phyloP scores from a whole-genome alignment of 2,797 vertebrate species.

The Orientallactaga sibirica region DNA sequence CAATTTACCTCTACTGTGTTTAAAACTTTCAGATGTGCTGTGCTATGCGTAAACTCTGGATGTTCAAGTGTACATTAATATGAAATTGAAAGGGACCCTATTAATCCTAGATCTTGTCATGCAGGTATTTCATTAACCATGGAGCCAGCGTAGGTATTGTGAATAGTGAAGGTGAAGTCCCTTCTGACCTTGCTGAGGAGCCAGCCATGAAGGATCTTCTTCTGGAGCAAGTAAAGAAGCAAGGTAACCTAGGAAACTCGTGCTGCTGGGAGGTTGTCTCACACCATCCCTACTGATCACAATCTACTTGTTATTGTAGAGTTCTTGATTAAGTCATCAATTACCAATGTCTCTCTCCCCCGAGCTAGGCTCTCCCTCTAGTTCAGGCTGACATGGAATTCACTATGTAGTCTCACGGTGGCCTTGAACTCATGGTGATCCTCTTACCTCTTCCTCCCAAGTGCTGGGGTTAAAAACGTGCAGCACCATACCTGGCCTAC shows the following conservation, averaged over 20 bases:
- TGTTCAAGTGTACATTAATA: not conserved
- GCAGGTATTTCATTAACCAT: constrained; percentile 88
- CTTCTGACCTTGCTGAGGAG: constrained; percentile 90
- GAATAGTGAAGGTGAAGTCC: constrained; percentile 90
- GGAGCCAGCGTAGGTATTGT: constrained; percentile 89
- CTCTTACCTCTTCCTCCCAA: no score
- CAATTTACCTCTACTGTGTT: not conserved
- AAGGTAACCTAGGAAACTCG: constrained; percentile 82
- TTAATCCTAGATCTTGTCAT: constrained; percentile 18
- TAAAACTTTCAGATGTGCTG: not conserved
- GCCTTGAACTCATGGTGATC: no score
- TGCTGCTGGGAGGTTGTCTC: not conserved
- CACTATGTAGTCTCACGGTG: no score
- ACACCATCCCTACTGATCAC: not conserved
- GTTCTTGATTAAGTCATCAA: not conserved
- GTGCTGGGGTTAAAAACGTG: no score
- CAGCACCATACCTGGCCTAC: no score
- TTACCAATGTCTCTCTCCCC: not conserved
- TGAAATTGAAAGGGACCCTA: not conserved
- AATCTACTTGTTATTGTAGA: not conserved
- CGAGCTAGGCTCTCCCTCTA: no score
- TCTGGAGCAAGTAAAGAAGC: constrained; percentile 90
- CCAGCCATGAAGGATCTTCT: constrained; percentile 90
- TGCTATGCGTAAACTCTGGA: not conserved
- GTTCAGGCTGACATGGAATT: no score